Evolutionary conservation across 2,113 vertebrate genomes (phyloP), one percentile per base, ranked within the genome.

Genomic region (Actinemys pallida): DNA sequence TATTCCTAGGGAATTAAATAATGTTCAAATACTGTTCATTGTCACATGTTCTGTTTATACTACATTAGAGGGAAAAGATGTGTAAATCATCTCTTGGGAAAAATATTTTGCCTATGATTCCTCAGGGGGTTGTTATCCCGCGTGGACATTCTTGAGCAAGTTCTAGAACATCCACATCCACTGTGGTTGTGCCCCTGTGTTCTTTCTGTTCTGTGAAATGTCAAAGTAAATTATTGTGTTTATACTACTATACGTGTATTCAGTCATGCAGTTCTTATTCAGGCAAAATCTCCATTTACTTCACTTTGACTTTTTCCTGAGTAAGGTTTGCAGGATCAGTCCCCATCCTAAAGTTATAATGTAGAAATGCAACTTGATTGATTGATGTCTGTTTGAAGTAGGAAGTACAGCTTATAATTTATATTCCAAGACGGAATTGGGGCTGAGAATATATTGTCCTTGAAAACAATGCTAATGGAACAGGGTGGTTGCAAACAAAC

Each of bases 71-170:
- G 0, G 0, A 31, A 50, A 84, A 86, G 91, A 24, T 81, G 14
- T 90, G 47, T 47, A 90, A 93, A 62, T 75, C 0, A 1, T 42
- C 31, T 17, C 8, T 81, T 72, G 39, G 39, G 25, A 24, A 25
- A 90, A 94, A 79, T 89, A 65, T 83, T 87, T 92, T 75, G 22
- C 24, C 25, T 93, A 39, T 88, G 86, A 86, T 86, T 88, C 76
- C 39, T 88, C 42, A 82, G 1, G 19, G 83, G 5, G 4, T 86
- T 79, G 31, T 79, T 90, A 35, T n/a, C 31, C 31, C 4, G 4
- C 5, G 76, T 81, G 25, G 10, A 5, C 8, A 3, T 87, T 42
- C 3, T 56, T 86, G 75, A 25, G 7, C 52, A 88, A 45, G 17
- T 5, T 93, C 29, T 39, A 35, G 5, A 10, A 6, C 69, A 35